phyloP scores from a whole-genome alignment of 2,113 vertebrate species.

The Pipa parva region DNA sequence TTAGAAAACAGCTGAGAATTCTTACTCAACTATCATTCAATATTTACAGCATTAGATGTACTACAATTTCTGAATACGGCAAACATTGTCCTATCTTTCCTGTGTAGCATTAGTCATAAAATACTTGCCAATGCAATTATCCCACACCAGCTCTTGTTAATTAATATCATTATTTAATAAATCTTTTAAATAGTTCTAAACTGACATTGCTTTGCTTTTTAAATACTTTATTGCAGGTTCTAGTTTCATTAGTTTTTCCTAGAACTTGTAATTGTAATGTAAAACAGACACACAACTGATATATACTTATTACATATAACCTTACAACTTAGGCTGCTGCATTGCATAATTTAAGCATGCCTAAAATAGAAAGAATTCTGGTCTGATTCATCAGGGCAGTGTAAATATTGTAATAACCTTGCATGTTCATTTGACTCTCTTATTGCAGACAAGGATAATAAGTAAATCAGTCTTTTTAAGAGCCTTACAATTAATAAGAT shows the following conservation, averaged over 20 bases:
- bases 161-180: slow-evolving; percentile 36
- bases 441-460: slow-evolving; percentile 10
- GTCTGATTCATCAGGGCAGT: slow-evolving; percentile 31
- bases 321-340: slow-evolving; percentile 37
- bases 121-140: slow-evolving; percentile 19
- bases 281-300: slow-evolving; percentile 29
- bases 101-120: slow-evolving; percentile 20
- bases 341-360: slow-evolving; percentile 40
- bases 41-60: too few species aligned
- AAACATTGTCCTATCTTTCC: background rate
- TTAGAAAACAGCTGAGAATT: too few species aligned
- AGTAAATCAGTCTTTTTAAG: slow-evolving; percentile 23
- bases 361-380: slow-evolving; percentile 37
- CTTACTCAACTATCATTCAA: too few species aligned
- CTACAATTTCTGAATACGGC: background rate
- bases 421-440: slow-evolving; percentile 21
- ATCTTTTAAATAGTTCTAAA: slow-evolving; percentile 34
- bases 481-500: slow-evolving; percentile 1
- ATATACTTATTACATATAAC: slow-evolving; percentile 33
- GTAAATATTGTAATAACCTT: slow-evolving; percentile 42
- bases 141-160: slow-evolving; percentile 15
- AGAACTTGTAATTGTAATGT: slow-evolving; percentile 33
- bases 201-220: slow-evolving; percentile 17
- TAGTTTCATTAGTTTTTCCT: slow-evolving; percentile 28
- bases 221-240: slow-evolving; percentile 31